Conservation (phyloP, 2,113 vertebrate species). For the Caracal caracal region DNA sequence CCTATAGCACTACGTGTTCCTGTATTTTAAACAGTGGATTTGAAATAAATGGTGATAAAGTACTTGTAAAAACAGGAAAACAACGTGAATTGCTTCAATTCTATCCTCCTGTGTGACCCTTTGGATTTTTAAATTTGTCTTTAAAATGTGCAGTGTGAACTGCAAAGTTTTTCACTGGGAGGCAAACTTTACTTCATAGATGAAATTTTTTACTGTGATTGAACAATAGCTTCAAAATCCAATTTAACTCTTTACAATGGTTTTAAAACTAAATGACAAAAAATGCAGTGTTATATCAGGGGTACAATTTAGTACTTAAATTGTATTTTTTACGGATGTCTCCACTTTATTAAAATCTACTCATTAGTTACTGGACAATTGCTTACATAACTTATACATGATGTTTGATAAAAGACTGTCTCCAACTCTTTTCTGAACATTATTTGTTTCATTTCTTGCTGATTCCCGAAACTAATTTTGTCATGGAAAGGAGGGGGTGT, state of each 20-base stretch:
- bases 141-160: background rate
- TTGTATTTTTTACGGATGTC: background rate
- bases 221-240: background rate
- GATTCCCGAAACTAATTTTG: constrained; percentile 28
- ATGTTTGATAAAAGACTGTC: background rate
- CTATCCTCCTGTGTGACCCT: background rate
- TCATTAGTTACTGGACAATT: background rate
- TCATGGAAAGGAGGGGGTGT: background rate
- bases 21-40: background rate
- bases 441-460: background rate
- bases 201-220: background rate
- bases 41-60: background rate
- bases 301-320: background rate
- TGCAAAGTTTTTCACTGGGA: background rate
- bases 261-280: constrained; percentile 32
- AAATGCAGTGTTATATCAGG: background rate
- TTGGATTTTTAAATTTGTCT: background rate
- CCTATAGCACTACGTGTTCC: background rate
- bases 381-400: background rate
- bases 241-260: background rate
- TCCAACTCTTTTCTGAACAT: background rate
- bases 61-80: background rate
- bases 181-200: background rate
- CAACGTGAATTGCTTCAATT: background rate
- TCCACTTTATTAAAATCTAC: background rate